Evolutionary conservation across 2,888 invertebrate species (phyloP), one percentile per base, ranked within the genome.

Genomic region (Hypercompe scribonia): DNA sequence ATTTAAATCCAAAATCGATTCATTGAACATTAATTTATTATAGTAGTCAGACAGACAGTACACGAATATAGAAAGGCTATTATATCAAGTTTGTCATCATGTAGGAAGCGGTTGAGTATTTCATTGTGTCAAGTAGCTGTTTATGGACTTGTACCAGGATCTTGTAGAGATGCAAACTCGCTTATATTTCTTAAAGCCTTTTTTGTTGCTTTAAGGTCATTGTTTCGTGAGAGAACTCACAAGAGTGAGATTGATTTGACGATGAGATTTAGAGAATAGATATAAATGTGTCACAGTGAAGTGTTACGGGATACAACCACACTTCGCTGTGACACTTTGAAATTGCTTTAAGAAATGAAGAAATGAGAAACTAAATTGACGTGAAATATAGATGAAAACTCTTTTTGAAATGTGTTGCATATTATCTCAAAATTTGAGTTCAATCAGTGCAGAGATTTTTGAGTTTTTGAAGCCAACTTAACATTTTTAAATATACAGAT

Each of bases 51-150:
- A 67, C 42, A 34, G 33, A 61, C 61, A 28, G 21, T 58, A 28
- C 34, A 64, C 58, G 61, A 61, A 68, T 65, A 54, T 54, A 71
- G 61, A 28, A 36, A 61, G 61, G 46, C 36, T 71, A 69, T 80
- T n/a, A 72, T 73, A 77, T 68, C 73, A 69, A 65, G 13, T 36
- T 65, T 71, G 72, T 65, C 73, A 72, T 42, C 54, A 73, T 76
- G 76, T 75, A 84, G 84, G 83, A 82, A 83, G 81, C 78, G 46
- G 68, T 68, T 69, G 70, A 68, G 70, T 69, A 78, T 83, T 81
- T 78, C 83, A 83, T 81, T 83, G 82, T 83, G 65, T 70, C 68
- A 42, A 54, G 46, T 66, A 46, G n/a, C 74, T 74, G 65, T 74
- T 74, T 74, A 74, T 71, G 74, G 74, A 34, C 54, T 54, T 70